A percentile compares a stretch with the other conserved stretches of the same genome.
These are phyloP conservation scores for Xanthostigma xanthostigma DNA, from an alignment of 2,888 invertebrate species.

Conservation along the genomic window DNA sequence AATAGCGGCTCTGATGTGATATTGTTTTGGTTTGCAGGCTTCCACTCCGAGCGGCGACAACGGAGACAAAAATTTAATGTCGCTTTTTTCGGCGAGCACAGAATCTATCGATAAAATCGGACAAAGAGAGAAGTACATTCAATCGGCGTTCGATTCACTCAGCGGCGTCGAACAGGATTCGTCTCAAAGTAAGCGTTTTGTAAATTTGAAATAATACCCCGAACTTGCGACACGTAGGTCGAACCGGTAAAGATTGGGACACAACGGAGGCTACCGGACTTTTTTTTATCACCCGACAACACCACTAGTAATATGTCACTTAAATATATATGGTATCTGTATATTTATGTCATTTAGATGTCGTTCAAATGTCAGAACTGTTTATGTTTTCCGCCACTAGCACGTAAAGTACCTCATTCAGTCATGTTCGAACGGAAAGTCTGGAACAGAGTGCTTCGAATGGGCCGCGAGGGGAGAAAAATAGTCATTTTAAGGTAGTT, in stretches of 20 bases:
- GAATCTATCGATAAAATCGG: slow-evolving; percentile 46
- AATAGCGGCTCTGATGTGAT: background rate
- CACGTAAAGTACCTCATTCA: too few relatives aligned
- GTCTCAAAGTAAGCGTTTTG: slow-evolving; percentile 13
- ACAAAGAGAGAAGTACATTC: slow-evolving; percentile 43
- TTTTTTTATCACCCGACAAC: too few relatives aligned
- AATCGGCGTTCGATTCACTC: slow-evolving; percentile 55
- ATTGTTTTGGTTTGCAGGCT: slow-evolving; percentile 27
- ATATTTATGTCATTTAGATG: too few relatives aligned
- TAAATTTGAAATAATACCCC: slow-evolving; percentile 6
- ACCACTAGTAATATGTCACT: too few relatives aligned
- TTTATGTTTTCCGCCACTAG: too few relatives aligned
- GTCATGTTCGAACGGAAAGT: too few relatives aligned
- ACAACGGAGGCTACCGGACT: too few relatives aligned
- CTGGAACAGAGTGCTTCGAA: too few relatives aligned
- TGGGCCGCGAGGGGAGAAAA: too few relatives aligned
- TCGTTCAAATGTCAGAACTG: too few relatives aligned
- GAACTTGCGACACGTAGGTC: background rate
- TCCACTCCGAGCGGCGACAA: slow-evolving; percentile 74
- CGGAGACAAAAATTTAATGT: slow-evolving; percentile 58
- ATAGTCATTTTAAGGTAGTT: too few relatives aligned
- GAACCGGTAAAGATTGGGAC: slow-evolving; percentile 10
- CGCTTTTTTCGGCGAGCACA: slow-evolving; percentile 58
- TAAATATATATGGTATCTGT: too few relatives aligned
- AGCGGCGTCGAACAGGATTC: slow-evolving; percentile 45